Percentiles rank a stretch among this genome's conserved stretches.
Evolutionary conservation across 2,888 invertebrate genomes (phyloP).

Genomic region (Eupithecia abbreviata): DNA sequence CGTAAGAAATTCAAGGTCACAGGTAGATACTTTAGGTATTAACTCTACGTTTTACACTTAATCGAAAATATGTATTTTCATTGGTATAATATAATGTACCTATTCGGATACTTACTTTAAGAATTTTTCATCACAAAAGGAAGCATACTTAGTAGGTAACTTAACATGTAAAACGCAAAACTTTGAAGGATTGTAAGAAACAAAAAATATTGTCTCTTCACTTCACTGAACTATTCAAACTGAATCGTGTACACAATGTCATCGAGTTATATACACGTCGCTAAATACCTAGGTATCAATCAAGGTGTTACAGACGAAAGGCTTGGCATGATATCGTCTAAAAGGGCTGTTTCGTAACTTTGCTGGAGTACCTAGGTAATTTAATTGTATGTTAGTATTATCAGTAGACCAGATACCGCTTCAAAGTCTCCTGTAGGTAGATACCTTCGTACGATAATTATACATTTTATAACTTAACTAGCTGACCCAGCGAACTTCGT

Average conservation of each 20-base stretch:
- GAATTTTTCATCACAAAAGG: too few species aligned
- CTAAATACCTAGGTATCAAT: background rate
- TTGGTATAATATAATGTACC: too few species aligned
- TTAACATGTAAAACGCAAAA: background rate
- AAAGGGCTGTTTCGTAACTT: background rate
- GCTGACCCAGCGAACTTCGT: too few species aligned
- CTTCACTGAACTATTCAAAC: background rate
- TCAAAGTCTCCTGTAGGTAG: conserved; percentile 1
- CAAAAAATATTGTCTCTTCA: background rate
- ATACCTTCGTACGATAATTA: background rate
- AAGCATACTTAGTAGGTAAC: background rate
- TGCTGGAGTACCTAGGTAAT: background rate
- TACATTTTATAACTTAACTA: background rate
- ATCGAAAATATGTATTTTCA: too few species aligned
- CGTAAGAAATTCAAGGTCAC: too few species aligned
- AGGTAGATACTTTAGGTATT: too few species aligned
- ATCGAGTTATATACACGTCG: conserved; percentile 5
- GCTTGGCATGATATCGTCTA: background rate
- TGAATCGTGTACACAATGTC: conserved; percentile 4
- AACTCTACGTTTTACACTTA: background rate
- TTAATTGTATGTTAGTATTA: background rate
- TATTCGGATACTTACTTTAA: too few species aligned
- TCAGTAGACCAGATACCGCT: background rate
- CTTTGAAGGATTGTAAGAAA: background rate
- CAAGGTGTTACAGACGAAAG: background rate